Percentiles rank a stretch among this genome's conserved stretches.
phyloP scores from a whole-genome alignment of 2,888 invertebrate genomes.

The Netelia virgata region DNA sequence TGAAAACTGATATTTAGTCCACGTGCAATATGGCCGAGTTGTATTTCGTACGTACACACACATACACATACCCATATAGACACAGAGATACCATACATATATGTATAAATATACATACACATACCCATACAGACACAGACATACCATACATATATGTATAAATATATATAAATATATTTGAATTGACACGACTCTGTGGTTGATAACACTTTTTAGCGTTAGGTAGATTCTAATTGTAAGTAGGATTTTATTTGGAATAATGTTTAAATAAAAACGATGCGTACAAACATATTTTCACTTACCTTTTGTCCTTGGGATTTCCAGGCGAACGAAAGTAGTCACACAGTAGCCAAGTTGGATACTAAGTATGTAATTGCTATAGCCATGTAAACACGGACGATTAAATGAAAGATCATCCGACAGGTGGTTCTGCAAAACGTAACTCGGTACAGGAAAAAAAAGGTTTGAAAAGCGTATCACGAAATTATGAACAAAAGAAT shows the following conservation, averaged over 20 bases:
- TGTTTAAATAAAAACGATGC: slow-evolving; percentile 69
- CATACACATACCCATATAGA: too few species aligned
- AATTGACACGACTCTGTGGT: slow-evolving; percentile 46
- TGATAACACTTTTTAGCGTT: slow-evolving; percentile 68
- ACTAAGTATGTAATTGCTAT: too few species aligned
- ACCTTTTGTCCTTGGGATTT: neutral
- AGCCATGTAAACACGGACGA: slow-evolving; percentile 1
- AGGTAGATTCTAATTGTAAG: slow-evolving; percentile 74
- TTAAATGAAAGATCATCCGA: slow-evolving; percentile 61
- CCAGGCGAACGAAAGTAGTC: neutral
- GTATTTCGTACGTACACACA: slow-evolving; percentile 74
- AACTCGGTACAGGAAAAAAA: slow-evolving; percentile 38
- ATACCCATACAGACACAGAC: slow-evolving; percentile 13
- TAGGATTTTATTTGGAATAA: slow-evolving; percentile 79
- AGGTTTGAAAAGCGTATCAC: slow-evolving; percentile 57
- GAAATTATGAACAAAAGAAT: slow-evolving; percentile 56
- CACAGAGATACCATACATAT: slow-evolving; percentile 38
- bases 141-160: slow-evolving; percentile 34
- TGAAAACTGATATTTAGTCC: slow-evolving; percentile 73
- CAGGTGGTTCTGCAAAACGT: slow-evolving; percentile 68
- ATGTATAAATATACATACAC: slow-evolving; percentile 20
- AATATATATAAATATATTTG: slow-evolving; percentile 37
- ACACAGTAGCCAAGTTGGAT: neutral
- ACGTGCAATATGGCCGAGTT: slow-evolving; percentile 80
- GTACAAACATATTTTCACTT: slow-evolving; percentile 33